Percentiles rank a stretch among this genome's conserved stretches.
These are phyloP conservation scores for Psophia crepitans DNA, from an alignment of 2,113 vertebrate genomes.

Conservation along the genomic window DNA sequence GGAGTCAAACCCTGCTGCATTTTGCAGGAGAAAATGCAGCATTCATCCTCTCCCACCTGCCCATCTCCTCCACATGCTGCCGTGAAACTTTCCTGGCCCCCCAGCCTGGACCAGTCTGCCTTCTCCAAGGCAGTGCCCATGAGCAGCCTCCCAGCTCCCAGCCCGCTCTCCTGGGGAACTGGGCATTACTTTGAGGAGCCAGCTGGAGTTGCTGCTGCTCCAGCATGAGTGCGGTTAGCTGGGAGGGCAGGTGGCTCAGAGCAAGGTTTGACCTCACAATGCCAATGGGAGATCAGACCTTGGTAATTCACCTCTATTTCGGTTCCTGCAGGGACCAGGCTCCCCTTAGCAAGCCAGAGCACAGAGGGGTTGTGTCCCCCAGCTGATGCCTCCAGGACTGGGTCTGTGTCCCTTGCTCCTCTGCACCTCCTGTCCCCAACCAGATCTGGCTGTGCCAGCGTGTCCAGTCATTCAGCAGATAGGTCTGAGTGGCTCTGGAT, in stretches of 20 bases:
- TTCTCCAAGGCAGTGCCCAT: background rate
- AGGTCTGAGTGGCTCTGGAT: background rate
- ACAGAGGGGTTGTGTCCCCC: background rate
- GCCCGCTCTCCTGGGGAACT: background rate
- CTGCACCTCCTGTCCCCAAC: background rate
- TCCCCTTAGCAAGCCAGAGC: background rate
- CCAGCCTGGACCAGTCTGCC: background rate
- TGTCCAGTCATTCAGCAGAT: background rate
- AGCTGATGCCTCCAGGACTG: background rate
- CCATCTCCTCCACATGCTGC: background rate
- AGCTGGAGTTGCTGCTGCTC: background rate
- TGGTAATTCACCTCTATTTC: background rate
- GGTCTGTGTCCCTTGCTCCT: background rate
- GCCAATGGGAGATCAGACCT: background rate
- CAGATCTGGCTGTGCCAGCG: rapidly evolving
- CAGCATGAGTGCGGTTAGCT: background rate
- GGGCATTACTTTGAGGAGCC: background rate
- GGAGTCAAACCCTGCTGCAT: background rate
- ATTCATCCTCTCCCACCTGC: background rate
- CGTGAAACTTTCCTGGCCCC: background rate
- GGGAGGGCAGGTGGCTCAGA: background rate
- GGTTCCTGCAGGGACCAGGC: background rate
- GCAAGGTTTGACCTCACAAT: background rate
- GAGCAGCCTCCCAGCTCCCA: background rate
- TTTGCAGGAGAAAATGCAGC: background rate